phyloP scores from a whole-genome alignment of 2,888 invertebrate species.

The Octodonta nipae region DNA sequence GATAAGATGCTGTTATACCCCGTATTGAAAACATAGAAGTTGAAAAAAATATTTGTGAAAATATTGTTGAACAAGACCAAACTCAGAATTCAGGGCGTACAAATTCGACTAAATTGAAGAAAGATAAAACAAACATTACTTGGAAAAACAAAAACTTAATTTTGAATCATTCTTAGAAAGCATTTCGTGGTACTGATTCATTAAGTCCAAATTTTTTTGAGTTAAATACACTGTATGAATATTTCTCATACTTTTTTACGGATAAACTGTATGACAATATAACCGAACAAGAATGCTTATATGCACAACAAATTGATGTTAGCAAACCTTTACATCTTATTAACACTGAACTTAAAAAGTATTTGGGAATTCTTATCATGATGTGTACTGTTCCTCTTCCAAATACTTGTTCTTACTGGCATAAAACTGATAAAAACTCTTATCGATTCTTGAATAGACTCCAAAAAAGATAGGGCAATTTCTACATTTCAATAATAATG shows the following conservation, averaged over 20 bases:
- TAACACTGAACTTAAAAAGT: slow-evolving; percentile 5
- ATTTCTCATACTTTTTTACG: slow-evolving; percentile 4
- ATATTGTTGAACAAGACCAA: neutral
- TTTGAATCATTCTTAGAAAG: slow-evolving; percentile 3
- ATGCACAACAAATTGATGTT: slow-evolving; percentile 5
- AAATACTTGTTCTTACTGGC: slow-evolving; percentile 2
- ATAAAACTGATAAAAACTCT: slow-evolving; percentile 3
- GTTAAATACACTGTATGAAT: slow-evolving; percentile 2
- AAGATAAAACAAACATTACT: neutral
- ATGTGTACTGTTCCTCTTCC: slow-evolving; percentile 2
- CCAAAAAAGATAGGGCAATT: slow-evolving; percentile 13
- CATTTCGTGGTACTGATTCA: slow-evolving; percentile 2
- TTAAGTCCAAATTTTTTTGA: neutral
- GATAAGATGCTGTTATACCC: slow-evolving; percentile 2
- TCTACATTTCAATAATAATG: slow-evolving; percentile 25
- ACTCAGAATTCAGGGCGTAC: neutral
- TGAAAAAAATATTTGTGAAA: slow-evolving; percentile 1
- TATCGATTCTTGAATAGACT: slow-evolving; percentile 7
- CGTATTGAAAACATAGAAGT: neutral
- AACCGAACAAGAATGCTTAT: slow-evolving; percentile 3
- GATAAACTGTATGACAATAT: slow-evolving; percentile 3
- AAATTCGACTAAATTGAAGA: neutral
- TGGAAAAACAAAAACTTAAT: slow-evolving; percentile 2
- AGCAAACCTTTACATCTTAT: slow-evolving; percentile 3
- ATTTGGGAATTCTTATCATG: slow-evolving; percentile 4